Evolutionary conservation across 2,797 vertebrate species (phyloP).

Genomic region (Coregonus suidteri): DNA sequence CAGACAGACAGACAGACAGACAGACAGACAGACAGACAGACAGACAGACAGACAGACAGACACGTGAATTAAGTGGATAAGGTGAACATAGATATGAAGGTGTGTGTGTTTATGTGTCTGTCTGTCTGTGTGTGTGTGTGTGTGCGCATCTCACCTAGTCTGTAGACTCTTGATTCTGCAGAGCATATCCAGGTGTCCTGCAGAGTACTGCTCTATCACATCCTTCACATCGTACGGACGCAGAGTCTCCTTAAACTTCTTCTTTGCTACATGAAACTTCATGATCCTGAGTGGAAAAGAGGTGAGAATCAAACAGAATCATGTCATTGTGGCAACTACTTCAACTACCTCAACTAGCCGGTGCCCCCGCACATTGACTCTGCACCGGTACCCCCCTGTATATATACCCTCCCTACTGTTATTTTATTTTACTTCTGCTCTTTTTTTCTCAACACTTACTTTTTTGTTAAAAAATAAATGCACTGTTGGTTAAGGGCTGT

Average conservation of each 20-base stretch:
- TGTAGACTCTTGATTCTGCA: slow-evolving; percentile 98
- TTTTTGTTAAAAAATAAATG: too few species aligned
- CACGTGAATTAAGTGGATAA: neutral
- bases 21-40: neutral
- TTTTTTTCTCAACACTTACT: too few species aligned
- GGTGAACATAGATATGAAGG: neutral
- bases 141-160: slow-evolving; percentile 80
- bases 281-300: slow-evolving; percentile 83
- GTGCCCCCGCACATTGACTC: too few species aligned
- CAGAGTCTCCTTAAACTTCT: slow-evolving; percentile 97
- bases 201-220: slow-evolving; percentile 98
- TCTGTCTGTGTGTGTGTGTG: too few species aligned
- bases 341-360: too few species aligned
- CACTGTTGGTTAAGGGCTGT: too few species aligned
- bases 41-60: slow-evolving; percentile 7
- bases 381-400: too few species aligned
- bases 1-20: slow-evolving; percentile 14
- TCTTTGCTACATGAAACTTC: slow-evolving; percentile 98
- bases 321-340: too few species aligned
- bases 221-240: slow-evolving; percentile 98
- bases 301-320: neutral
- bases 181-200: slow-evolving; percentile 98
- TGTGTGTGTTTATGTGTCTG: neutral
- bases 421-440: too few species aligned
- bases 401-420: too few species aligned